Evolutionary conservation across 2,888 invertebrate species (phyloP).

Genomic region (Laspeyria flexula): DNA sequence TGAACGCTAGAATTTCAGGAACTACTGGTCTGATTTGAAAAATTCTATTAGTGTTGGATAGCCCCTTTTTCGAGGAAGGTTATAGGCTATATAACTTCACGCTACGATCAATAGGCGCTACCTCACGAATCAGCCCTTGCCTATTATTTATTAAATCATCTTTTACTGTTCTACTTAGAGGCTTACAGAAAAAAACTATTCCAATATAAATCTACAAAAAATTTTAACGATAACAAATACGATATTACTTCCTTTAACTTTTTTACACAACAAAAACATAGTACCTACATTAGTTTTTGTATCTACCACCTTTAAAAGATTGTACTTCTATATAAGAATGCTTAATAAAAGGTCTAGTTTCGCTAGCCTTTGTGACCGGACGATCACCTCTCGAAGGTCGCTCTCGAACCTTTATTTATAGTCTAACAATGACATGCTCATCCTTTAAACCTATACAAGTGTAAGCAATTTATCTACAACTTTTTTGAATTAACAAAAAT

Average conservation of each 20-base stretch:
- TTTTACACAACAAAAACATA: slow-evolving; percentile 11
- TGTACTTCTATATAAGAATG: slow-evolving; percentile 19
- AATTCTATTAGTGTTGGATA: too few relatives aligned
- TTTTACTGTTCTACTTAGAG: neutral
- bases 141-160: too few relatives aligned
- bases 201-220: neutral
- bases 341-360: slow-evolving; percentile 27
- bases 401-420: slow-evolving; percentile 42
- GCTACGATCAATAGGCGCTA: too few relatives aligned
- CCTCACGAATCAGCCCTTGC: too few relatives aligned
- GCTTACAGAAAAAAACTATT: neutral
- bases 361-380: slow-evolving; percentile 43
- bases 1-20: too few relatives aligned
- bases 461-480: slow-evolving; percentile 19
- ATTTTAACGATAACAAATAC: neutral
- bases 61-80: too few relatives aligned
- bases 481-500: too few relatives aligned
- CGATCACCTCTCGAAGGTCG: slow-evolving; percentile 66
- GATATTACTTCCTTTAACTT: slow-evolving; percentile 6
- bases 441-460: slow-evolving; percentile 46
- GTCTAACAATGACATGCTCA: slow-evolving; percentile 39
- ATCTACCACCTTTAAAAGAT: too few relatives aligned
- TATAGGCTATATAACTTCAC: too few relatives aligned
- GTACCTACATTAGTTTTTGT: slow-evolving; percentile 10
- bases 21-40: too few relatives aligned